Conservation (phyloP, 2,113 vertebrate genomes). For the Cinclus cinclus region DNA sequence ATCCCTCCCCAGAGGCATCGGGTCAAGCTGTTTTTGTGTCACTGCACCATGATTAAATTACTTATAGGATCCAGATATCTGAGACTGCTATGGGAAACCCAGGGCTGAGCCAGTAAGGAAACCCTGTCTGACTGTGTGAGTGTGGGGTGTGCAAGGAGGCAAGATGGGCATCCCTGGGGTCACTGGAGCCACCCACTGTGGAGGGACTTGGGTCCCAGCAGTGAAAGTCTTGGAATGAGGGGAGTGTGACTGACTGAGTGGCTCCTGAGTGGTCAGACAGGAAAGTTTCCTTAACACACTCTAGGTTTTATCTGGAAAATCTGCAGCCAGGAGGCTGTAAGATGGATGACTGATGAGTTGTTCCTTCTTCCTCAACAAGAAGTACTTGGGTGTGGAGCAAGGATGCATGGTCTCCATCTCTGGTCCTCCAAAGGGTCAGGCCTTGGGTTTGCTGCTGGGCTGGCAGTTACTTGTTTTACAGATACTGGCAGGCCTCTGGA, state of each 20-base stretch:
- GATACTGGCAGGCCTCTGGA: background rate
- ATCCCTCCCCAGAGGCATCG: background rate
- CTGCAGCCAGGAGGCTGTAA: background rate
- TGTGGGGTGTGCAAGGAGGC: background rate
- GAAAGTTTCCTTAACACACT: background rate
- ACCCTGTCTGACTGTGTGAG: background rate
- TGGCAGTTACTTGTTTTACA: background rate
- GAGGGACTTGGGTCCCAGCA: background rate
- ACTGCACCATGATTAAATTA: background rate
- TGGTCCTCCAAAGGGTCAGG: accelerated
- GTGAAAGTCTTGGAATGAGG: background rate
- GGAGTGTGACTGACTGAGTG: background rate
- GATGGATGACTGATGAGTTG: background rate
- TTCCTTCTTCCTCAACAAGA: background rate
- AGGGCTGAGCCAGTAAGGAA: background rate
- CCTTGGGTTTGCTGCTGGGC: background rate
- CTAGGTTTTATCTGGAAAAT: background rate
- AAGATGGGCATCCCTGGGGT: background rate
- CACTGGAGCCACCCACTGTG: background rate
- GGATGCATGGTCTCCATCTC: background rate
- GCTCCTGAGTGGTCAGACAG: background rate
- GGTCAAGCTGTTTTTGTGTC: background rate
- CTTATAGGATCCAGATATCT: background rate
- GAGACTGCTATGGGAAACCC: background rate
- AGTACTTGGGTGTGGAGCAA: background rate